Conservation (phyloP, 2,888 invertebrate species). For the Xestia sexstrigata region DNA sequence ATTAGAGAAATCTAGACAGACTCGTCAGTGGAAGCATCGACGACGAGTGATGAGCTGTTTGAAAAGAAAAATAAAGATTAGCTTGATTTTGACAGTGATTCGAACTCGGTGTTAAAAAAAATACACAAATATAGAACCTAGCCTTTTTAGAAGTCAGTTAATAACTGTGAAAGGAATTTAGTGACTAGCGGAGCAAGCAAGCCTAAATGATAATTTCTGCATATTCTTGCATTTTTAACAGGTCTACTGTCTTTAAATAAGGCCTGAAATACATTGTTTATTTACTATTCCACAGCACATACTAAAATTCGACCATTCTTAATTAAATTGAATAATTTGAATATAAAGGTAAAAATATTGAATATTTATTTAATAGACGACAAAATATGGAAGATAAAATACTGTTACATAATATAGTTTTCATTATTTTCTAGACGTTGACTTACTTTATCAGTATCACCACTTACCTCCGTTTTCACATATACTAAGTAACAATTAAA, state of each 20-base stretch:
- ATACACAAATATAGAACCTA: neutral
- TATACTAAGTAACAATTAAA: neutral
- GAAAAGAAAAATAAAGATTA: neutral
- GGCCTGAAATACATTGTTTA: constrained; percentile 61
- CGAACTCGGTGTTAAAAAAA: neutral
- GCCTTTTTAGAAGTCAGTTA: neutral
- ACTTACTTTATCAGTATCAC: constrained; percentile 11
- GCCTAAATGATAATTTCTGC: constrained; percentile 12
- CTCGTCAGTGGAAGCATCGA: neutral
- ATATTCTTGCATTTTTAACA: constrained; percentile 39
- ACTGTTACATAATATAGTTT: constrained; percentile 33
- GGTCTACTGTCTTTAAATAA: constrained; percentile 47
- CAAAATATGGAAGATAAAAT: constrained; percentile 57
- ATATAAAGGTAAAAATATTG: constrained; percentile 56
- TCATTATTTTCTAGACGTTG: constrained; percentile 30
- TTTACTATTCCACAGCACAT: constrained; percentile 45
- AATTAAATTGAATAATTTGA: constrained; percentile 25
- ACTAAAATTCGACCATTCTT: constrained; percentile 32
- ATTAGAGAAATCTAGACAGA: neutral
- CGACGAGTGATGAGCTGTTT: too few species aligned
- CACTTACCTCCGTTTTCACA: neutral
- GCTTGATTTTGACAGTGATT: neutral
- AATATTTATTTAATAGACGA: constrained; percentile 50
- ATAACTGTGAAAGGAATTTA: neutral
- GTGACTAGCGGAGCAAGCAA: neutral